Evolutionary conservation across 1,140 invertebrate species (phyloP), one percentile per base, ranked within the genome.

Genomic region (Sycobia sp.): DNA sequence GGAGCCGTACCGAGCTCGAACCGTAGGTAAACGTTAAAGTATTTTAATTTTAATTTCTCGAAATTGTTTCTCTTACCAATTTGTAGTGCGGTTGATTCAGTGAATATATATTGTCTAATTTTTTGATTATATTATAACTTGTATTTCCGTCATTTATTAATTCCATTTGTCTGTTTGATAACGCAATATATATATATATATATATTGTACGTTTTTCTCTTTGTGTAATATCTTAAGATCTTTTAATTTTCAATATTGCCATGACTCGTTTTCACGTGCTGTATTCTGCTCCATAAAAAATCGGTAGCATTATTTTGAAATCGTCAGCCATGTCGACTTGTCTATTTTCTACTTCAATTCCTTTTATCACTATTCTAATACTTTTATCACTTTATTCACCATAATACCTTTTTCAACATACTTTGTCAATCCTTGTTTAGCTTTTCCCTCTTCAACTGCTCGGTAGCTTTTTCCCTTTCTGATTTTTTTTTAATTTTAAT

Each of bases 41-140:
- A 38, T 46, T 41, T 59, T 16, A 59, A 51, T 58, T 20, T 65
- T 8, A 58, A 7, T 51, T 18, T 58, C 1, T 59, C 43, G 10
- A 65, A 22, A 4, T 36, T 65, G 10, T 56, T 59, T 49, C 60
- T 53, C 16, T 59, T 9, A 36, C 62, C 51, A 36, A 65, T 65
- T 29, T 65, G 55, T 38, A 59, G 0, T 23, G 55, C 54, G 0
- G 62, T 53, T 32, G 34, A 59, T 27, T 58, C 47, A 3, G 7
- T 13, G 23, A 36, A 43, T 59, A 65, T 1, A 54, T 25, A 14
- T 65, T 38, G 25, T 60, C 49, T 4, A 65, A 55, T 22, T 55
- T 60, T 27, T 60, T 44, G 0, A 65, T 65, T 22, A 65, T 59
- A 18, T 16, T 27, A 27, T 32, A 58, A 16, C 22, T 32, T 1